Evolutionary conservation across 2,888 invertebrate genomes (phyloP).

Genomic region (Halictus quadricinctus): DNA sequence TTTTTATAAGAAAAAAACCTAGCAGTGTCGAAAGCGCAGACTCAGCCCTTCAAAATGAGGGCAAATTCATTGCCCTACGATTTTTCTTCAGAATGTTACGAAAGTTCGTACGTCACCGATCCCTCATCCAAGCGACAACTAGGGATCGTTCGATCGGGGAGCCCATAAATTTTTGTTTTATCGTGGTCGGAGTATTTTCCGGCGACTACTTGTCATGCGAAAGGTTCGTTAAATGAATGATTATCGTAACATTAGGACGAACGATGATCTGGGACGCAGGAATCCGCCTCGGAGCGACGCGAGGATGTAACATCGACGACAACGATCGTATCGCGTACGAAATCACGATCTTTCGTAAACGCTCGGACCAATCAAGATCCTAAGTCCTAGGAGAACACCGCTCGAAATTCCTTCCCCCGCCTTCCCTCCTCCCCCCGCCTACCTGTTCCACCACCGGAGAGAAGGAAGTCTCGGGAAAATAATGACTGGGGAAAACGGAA

Average conservation of each 20-base stretch:
- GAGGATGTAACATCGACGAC: not conserved
- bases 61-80: not conserved
- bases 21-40: not conserved
- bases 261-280: not conserved
- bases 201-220: not conserved
- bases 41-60: not conserved
- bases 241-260: not conserved
- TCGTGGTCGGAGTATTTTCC: not conserved
- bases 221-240: slow-evolving; percentile 8
- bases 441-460: not conserved
- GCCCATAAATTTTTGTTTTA: not conserved
- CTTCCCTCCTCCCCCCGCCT: not conserved
- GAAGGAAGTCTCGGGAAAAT: slow-evolving; percentile 23
- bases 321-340: slow-evolving; percentile 4
- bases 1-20: too few relatives aligned
- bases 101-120: not conserved
- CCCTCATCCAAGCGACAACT: not conserved
- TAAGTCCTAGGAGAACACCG: not conserved
- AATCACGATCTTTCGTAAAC: slow-evolving; percentile 5
- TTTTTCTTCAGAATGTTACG: not conserved
- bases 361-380: slow-evolving; percentile 24
- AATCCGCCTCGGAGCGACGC: not conserved
- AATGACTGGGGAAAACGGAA: slow-evolving; percentile 20
- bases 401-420: not conserved
- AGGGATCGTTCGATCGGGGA: not conserved